phyloP scores from a whole-genome alignment of 2,113 vertebrate genomes.

The Ctenodactylus gundi region DNA sequence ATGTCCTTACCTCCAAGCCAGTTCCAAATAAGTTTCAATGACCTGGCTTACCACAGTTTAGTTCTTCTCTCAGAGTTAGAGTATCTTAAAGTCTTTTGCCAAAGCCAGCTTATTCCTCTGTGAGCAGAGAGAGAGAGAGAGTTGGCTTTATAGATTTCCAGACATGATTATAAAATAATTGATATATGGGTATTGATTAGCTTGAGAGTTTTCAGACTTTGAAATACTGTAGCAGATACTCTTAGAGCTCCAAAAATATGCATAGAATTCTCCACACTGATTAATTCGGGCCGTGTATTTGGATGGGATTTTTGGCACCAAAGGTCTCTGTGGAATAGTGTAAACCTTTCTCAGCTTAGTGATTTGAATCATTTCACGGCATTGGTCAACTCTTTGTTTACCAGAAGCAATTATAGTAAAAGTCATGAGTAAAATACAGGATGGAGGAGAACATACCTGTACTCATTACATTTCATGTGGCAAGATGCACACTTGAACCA shows the following conservation, averaged over 20 bases:
- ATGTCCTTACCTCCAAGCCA: no score
- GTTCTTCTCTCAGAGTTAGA: background rate
- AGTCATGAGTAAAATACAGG: background rate
- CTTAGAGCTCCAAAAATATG: background rate
- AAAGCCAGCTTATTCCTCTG: background rate
- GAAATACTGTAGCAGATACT: background rate
- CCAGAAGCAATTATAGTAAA: background rate
- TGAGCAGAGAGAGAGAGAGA: background rate
- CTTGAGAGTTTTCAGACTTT: background rate
- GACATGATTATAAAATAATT: background rate
- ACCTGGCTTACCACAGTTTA: background rate
- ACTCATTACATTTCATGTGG: background rate
- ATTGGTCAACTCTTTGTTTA: background rate
- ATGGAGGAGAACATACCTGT: rapidly evolving
- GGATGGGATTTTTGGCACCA: no score
- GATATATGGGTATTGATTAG: background rate
- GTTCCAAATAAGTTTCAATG: no score
- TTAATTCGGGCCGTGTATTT: background rate
- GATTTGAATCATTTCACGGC: background rate
- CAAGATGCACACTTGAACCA: background rate
- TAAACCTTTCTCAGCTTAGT: background rate
- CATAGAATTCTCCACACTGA: background rate
- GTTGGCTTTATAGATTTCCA: background rate
- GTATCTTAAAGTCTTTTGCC: background rate
- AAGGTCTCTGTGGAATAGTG: background rate